Evolutionary conservation across 2,888 invertebrate genomes (phyloP).

Genomic region (Lepidocyrtoides sp.): DNA sequence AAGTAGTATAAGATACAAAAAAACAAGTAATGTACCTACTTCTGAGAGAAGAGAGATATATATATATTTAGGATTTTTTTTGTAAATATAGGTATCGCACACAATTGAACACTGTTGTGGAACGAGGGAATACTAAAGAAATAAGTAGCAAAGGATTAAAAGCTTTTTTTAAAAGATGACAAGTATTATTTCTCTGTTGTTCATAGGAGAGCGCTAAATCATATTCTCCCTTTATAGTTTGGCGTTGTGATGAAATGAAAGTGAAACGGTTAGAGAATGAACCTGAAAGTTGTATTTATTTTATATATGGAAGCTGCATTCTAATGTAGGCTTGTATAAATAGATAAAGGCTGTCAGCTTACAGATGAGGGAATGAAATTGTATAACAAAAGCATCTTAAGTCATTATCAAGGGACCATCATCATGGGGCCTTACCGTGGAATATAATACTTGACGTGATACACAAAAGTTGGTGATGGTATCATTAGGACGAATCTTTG

Average conservation of each 20-base stretch:
- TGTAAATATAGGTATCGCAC: not conserved
- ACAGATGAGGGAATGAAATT: not conserved
- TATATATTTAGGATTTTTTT: not conserved
- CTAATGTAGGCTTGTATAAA: not conserved
- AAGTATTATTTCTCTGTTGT: constrained; percentile 42
- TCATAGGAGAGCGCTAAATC: not conserved
- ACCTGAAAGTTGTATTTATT: not conserved
- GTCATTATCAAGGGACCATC: constrained; percentile 21
- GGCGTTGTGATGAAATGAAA: not conserved
- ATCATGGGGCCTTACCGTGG: not conserved
- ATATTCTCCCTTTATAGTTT: not conserved
- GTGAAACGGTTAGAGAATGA: no score
- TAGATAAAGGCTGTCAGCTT: constrained; percentile 9
- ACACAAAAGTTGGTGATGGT: not conserved
- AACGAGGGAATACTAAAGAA: not conserved
- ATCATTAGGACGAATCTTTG: not conserved
- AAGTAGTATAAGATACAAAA: not conserved
- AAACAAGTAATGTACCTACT: not conserved
- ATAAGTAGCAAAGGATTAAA: constrained; percentile 66
- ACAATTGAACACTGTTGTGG: not conserved
- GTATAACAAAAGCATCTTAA: not conserved
- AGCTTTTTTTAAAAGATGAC: constrained; percentile 64
- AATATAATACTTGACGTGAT: not conserved
- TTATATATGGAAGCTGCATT: not conserved
- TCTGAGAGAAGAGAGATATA: not conserved